phyloP scores from a whole-genome alignment of 53 echinoderm and acorn worm genomes.

The Crossaster papposus region DNA sequence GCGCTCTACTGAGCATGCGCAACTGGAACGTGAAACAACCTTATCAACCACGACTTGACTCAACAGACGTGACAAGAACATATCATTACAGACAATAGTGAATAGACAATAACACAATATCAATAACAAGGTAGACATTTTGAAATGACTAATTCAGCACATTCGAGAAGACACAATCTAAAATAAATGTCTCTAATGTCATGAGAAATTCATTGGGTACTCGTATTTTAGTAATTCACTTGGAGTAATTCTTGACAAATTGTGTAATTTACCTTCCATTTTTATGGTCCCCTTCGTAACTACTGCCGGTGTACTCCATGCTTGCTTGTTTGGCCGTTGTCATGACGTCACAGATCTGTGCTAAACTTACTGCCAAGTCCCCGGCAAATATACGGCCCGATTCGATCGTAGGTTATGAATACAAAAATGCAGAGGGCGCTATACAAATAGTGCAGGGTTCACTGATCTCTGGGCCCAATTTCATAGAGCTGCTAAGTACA shows the following conservation, averaged over 20 bases:
- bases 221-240: background rate
- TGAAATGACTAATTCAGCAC: too few species aligned
- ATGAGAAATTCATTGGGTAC: background rate
- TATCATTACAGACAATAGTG: too few species aligned
- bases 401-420: background rate
- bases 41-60: too few species aligned
- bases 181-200: background rate
- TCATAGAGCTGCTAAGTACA: too few species aligned
- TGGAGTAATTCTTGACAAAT: background rate
- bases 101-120: too few species aligned
- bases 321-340: conserved; percentile 57
- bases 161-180: background rate
- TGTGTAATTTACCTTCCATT: conserved; percentile 78
- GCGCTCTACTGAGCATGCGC: too few species aligned
- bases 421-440: background rate
- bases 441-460: too few species aligned
- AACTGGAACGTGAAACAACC: too few species aligned
- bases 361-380: background rate
- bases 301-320: conserved; percentile 95
- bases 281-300: conserved; percentile 86
- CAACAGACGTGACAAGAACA: too few species aligned
- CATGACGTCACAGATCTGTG: conserved; percentile 23
- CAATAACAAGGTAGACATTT: too few species aligned
- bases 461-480: too few species aligned
- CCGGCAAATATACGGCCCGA: background rate